Conservation (phyloP, 2,888 invertebrate genomes). For the Eilema caniola region DNA sequence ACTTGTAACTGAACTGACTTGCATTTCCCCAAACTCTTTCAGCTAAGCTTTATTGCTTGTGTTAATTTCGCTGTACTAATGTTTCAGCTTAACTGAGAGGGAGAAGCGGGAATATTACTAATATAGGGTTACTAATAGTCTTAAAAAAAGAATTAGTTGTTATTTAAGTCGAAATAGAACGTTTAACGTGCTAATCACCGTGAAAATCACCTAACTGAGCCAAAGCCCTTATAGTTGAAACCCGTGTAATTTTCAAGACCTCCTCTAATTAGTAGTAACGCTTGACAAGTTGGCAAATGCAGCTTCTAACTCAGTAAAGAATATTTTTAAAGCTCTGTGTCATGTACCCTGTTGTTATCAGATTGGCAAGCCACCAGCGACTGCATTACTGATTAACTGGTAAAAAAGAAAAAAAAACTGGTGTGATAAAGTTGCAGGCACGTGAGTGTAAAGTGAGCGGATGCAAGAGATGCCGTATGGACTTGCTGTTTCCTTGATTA, state of each 20-base stretch:
- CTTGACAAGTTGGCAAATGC: slow-evolving; percentile 29
- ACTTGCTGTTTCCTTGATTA: background rate
- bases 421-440: background rate
- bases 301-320: slow-evolving; percentile 22
- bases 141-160: no score
- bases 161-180: no score
- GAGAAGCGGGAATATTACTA: no score
- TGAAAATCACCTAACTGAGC: slow-evolving; percentile 3
- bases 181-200: no score
- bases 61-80: no score
- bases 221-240: background rate
- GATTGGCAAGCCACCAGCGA: slow-evolving; percentile 39
- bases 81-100: no score
- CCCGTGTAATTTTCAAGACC: background rate
- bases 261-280: slow-evolving; percentile 23
- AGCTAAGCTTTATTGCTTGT: no score
- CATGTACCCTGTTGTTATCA: slow-evolving; percentile 26
- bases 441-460: background rate
- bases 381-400: background rate
- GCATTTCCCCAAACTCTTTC: no score
- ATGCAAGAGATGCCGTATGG: background rate
- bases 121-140: no score
- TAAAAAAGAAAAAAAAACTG: no score
- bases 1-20: no score
- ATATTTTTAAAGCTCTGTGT: slow-evolving; percentile 13